Base-by-base conservation (phyloP, 2,797 vertebrate species). In the Enteromius anoplus region DNA sequence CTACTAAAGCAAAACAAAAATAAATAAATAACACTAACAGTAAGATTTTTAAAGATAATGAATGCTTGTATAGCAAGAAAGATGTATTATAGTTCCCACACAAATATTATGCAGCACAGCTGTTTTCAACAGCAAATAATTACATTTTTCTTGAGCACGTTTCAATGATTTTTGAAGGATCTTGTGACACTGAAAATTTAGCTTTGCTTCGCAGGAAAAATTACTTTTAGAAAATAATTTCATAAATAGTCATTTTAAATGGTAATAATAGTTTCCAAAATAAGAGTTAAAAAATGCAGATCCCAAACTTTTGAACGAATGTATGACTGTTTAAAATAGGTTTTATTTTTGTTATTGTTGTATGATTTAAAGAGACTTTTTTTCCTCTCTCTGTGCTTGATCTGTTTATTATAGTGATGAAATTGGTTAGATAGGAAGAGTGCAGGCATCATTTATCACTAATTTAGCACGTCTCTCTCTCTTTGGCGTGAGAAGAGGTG, bases 381-480 rank as follows among this genome's bases (percentile, higher is more conserved):
- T 65, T 21, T 6, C 10, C 8, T 55, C n/a, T 51, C 19, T 51
- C 17, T 37, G 29, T 64, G 37, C 58, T 53, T 4, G 47, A 78
- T n/a, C 49, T 75, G 60, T 80, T 71, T 62, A 72, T 78, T 68
- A 58, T 72, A 64, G 45, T 23, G 34, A 21, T 49, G 40, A 75
- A 62, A 82, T 37, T 23, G 66, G 23, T 26, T 9, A 64, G 53
- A 37, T 58, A 12, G 69, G 34, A 81, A 64, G 15, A 34, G 19
- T 37, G 26, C 26, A 47, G 23, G 19, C 37, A 72, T 55, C 69
- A 68, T 82, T 75, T 58, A 49, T 75, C 80, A 72, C 47, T 51
- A 76, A 66, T 72, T 65, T 82, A 19, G 55, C 34, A 11, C 2
- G 29, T 77, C 37, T 55, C 1, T 51, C 34, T 40, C 66, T 78